Conservation (phyloP, 2,888 invertebrate species). For the Diarsia rubi region DNA sequence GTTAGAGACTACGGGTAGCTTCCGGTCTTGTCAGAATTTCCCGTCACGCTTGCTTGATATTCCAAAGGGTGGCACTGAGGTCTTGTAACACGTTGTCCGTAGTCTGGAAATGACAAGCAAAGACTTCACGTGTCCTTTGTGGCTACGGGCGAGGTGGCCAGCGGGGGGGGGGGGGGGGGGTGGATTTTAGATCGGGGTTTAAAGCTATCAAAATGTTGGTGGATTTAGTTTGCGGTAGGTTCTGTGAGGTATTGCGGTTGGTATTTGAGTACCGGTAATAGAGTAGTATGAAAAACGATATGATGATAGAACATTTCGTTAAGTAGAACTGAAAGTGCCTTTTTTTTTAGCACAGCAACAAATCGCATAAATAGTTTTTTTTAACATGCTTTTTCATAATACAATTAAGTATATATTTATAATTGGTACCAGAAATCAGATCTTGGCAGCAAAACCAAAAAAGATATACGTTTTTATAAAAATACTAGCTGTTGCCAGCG, state of each 20-base stretch:
- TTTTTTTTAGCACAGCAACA: neutral
- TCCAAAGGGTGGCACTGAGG: slow-evolving; percentile 20
- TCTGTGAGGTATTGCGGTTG: neutral
- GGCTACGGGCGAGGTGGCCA: no score
- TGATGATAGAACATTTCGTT: neutral
- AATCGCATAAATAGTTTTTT: neutral
- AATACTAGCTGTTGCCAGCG: no score
- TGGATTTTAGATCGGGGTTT: neutral
- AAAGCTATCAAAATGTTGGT: neutral
- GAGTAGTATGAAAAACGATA: neutral
- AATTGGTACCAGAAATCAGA: no score
- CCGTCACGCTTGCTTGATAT: slow-evolving; percentile 27
- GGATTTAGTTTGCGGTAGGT: neutral
- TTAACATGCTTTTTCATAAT: no score
- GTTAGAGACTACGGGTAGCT: neutral
- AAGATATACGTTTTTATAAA: neutral
- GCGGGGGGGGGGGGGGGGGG: no score
- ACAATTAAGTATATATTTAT: no score
- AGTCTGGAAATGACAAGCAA: slow-evolving; percentile 13
- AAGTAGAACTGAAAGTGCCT: neutral
- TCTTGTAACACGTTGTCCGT: neutral
- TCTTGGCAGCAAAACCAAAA: neutral
- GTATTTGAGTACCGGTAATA: neutral
- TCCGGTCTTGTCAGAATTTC: slow-evolving; percentile 17
- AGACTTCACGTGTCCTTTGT: slow-evolving; percentile 10